Conservation (phyloP, 2,113 vertebrate genomes). For the Artemisiospiza belli region DNA sequence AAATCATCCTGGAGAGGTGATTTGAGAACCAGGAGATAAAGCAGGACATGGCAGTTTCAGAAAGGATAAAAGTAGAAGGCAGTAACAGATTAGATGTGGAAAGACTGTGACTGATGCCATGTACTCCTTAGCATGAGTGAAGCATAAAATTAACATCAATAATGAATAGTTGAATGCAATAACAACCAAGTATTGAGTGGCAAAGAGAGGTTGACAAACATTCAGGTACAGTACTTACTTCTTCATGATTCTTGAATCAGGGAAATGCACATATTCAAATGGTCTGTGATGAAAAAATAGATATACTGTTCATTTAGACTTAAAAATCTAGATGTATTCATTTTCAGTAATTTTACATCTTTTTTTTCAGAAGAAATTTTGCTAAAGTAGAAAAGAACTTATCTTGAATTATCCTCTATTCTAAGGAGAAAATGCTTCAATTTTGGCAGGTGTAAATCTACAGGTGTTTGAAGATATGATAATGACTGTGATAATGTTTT, state of each 20-base stretch:
- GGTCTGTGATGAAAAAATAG: not conserved
- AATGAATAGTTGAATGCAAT: not conserved
- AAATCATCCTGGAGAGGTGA: not conserved
- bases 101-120: not conserved
- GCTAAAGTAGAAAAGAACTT: not conserved
- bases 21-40: not conserved
- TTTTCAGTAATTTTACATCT: not conserved
- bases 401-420: not conserved
- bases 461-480: not conserved
- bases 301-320: not conserved
- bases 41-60: not conserved
- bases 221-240: conserved; percentile 10
- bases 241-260: not conserved
- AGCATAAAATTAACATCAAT: not conserved
- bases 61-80: not conserved
- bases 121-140: not conserved
- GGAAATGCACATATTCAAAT: not conserved
- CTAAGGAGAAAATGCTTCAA: not conserved
- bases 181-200: not conserved
- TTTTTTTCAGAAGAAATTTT: not conserved
- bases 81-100: not conserved
- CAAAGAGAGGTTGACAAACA: not conserved
- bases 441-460: not conserved
- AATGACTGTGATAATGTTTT: not conserved
- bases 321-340: not conserved